These are phyloP conservation scores for Andrena praecox DNA, from an alignment of 2,888 invertebrate genomes.

Conservation along the genomic window DNA sequence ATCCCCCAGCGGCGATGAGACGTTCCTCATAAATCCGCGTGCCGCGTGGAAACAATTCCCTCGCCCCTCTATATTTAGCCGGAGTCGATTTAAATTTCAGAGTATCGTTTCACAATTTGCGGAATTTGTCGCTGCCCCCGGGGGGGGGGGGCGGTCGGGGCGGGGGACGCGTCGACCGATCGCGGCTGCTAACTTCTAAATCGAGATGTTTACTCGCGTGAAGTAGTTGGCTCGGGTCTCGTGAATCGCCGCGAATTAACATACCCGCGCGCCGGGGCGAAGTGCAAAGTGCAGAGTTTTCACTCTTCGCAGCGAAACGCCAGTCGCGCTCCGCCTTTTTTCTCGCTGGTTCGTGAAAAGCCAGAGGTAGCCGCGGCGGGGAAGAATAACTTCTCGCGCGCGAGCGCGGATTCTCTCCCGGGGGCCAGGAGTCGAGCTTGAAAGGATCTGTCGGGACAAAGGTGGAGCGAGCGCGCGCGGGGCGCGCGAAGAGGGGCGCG, in stretches of 20 bases:
- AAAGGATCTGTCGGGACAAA: conserved; percentile 29
- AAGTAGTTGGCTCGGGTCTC: conserved; percentile 2
- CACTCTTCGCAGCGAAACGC: neutral
- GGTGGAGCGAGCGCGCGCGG: neutral
- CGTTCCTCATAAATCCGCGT: neutral
- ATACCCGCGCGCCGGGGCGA: conserved; percentile 15
- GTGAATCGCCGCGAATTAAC: conserved; percentile 36
- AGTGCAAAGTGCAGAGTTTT: conserved; percentile 21
- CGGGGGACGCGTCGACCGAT: too few relatives aligned
- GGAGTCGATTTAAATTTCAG: conserved; percentile 21
- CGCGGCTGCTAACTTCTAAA: conserved; percentile 17
- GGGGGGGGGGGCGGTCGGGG: too few relatives aligned
- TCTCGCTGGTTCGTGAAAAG: neutral
- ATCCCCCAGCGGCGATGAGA: neutral
- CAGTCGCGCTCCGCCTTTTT: neutral
- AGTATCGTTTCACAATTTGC: conserved; percentile 30
- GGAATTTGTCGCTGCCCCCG: conserved; percentile 9
- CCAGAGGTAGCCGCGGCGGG: neutral
- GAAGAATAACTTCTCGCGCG: neutral
- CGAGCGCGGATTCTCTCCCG: conserved; percentile 9
- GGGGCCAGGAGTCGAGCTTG: conserved; percentile 9
- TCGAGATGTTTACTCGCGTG: conserved; percentile 36
- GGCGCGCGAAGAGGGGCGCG: neutral
- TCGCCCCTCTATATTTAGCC: conserved; percentile 23
- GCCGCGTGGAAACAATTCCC: neutral